Evolutionary conservation across 2,888 invertebrate species (phyloP).

Genomic region (Drosophila maculinotata): DNA sequence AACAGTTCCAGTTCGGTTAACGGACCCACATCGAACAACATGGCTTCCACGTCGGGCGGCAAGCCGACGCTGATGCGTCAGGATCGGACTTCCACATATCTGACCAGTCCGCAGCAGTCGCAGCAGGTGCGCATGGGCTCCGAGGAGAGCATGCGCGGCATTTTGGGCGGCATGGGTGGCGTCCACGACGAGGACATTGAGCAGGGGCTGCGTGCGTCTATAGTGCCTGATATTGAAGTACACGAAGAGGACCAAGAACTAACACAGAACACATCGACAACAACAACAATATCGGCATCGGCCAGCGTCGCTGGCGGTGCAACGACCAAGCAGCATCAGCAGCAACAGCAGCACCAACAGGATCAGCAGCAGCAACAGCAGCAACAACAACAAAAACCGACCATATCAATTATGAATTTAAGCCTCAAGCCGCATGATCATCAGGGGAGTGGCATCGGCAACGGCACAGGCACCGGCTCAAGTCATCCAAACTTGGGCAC

Average conservation of each 20-base stretch:
- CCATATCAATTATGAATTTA: conserved; percentile 86
- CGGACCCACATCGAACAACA: conserved; percentile 80
- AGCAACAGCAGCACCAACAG: conserved; percentile 41
- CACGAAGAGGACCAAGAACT: conserved; percentile 83
- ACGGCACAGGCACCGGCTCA: conserved; percentile 35
- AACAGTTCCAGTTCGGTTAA: conserved; percentile 83
- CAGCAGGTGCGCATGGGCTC: conserved; percentile 91
- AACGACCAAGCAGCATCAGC: conserved; percentile 81
- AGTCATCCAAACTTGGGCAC: conserved; percentile 77
- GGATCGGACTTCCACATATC: conserved; percentile 92
- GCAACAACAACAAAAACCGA: conserved; percentile 85
- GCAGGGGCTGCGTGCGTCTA: conserved; percentile 76
- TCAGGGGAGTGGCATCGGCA: neutral
- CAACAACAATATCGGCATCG: conserved; percentile 59
- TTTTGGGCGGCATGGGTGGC: conserved; percentile 61
- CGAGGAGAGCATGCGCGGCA: conserved; percentile 90
- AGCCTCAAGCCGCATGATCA: conserved; percentile 72
- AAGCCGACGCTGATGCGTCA: conserved; percentile 94
- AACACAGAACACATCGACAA: conserved; percentile 63
- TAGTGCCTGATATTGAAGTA: conserved; percentile 86
- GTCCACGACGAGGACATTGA: conserved; percentile 85
- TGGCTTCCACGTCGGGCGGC: conserved; percentile 85
- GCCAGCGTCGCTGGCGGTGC: conserved; percentile 60
- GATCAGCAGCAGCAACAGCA: conserved; percentile 75
- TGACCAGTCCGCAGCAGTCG: conserved; percentile 89